A percentile compares a stretch with the other conserved stretches of the same genome.
Conservation (phyloP, 2,797 vertebrate species). For the Lepus oiostolus region DNA sequence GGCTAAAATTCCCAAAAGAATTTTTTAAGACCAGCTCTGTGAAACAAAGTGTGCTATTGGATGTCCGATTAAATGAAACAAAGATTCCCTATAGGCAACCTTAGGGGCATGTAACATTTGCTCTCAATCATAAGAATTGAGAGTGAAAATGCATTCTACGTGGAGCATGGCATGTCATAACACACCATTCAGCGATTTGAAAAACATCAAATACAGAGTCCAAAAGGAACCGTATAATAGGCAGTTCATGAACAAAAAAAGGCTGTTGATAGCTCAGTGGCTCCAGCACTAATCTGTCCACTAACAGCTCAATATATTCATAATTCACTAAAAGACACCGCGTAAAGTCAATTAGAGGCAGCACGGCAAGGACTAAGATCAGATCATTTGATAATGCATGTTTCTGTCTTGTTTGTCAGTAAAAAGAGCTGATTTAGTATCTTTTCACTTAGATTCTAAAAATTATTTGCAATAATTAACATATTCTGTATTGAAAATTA, state of each 20-base stretch:
- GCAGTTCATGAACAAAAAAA: background rate
- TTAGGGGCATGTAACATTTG: conserved; percentile 61
- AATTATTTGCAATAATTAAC: conserved; percentile 21
- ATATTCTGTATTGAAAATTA: background rate
- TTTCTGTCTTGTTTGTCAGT: background rate
- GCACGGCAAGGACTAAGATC: background rate
- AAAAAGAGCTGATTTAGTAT: background rate
- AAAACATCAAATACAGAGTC: conserved; percentile 50
- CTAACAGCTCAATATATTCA: background rate
- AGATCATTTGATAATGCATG: background rate
- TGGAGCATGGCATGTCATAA: background rate
- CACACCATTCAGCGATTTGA: background rate
- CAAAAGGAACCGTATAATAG: background rate
- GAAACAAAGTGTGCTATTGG: conserved; percentile 24
- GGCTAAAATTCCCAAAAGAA: conserved; percentile 57
- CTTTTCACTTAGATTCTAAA: background rate
- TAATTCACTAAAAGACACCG: background rate
- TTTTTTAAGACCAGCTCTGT: conserved; percentile 62
- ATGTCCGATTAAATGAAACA: conserved; percentile 42
- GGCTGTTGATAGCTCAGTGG: background rate
- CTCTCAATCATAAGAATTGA: conserved; percentile 72
- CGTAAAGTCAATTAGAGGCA: background rate
- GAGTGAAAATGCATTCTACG: conserved; percentile 6
- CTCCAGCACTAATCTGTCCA: background rate
- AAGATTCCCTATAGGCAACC: conserved; percentile 59